phyloP scores from a whole-genome alignment of 2,113 vertebrate species.

The Cranoglanis bouderius region DNA sequence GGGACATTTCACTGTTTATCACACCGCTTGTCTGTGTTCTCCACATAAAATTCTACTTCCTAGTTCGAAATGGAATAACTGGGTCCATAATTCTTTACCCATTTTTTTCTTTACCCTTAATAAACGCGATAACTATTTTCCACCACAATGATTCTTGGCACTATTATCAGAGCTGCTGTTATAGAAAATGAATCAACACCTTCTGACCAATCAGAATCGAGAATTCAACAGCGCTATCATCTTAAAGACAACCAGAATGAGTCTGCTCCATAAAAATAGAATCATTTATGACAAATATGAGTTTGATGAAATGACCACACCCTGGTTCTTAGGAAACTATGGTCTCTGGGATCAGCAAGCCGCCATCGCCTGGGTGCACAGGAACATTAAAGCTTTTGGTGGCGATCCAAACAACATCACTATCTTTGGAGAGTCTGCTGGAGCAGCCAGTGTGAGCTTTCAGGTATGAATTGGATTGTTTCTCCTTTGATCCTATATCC shows the following conservation, averaged over 20 bases:
- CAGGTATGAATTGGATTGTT: constrained; percentile 74
- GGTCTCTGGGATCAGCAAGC: constrained; percentile 94
- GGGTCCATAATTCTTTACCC: not conserved
- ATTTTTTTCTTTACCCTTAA: not conserved
- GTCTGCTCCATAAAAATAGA: not conserved
- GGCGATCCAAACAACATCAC: constrained; percentile 89
- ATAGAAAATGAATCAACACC: not conserved
- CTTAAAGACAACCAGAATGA: not conserved
- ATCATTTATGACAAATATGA: not conserved
- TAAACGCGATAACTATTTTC: not conserved
- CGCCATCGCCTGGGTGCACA: constrained; percentile 92
- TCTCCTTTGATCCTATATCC: not conserved
- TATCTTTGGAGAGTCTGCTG: constrained; percentile 93
- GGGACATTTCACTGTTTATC: not conserved
- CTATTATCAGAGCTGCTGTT: not conserved
- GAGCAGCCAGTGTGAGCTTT: constrained; percentile 79
- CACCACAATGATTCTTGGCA: not conserved
- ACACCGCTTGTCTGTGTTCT: not conserved
- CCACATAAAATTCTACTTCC: not conserved
- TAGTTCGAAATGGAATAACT: not conserved
- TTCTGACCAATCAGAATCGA: not conserved
- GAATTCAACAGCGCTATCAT: not conserved
- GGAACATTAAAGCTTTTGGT: constrained; percentile 89
- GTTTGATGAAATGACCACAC: not conserved
- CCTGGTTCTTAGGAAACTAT: constrained; percentile 79